These are phyloP conservation scores for Ditylenchus dipsaci DNA, from an alignment of 1,140 invertebrate genomes.

Conservation along the genomic window DNA sequence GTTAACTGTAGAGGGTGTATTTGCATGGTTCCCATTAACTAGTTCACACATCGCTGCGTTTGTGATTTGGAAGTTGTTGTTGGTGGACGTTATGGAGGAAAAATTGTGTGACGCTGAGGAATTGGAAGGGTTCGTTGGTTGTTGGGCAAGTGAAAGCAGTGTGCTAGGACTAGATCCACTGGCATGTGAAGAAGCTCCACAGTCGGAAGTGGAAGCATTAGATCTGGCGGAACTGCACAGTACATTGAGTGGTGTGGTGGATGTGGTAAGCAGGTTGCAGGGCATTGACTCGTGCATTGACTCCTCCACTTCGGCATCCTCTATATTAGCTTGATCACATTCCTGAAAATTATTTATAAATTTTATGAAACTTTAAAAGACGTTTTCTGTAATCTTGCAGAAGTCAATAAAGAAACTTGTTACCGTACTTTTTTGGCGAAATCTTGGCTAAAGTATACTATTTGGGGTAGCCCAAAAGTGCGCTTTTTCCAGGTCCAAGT, in stretches of 20 bases:
- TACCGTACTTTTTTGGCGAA: no score
- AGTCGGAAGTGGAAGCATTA: background rate
- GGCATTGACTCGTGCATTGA: background rate
- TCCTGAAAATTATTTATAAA: slow-evolving; percentile 5
- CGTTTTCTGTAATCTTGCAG: no score
- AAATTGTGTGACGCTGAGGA: background rate
- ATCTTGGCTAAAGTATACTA: no score
- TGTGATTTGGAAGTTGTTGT: no score
- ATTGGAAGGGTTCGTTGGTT: background rate
- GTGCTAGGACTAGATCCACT: background rate
- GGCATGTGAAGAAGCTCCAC: background rate
- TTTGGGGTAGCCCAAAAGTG: no score
- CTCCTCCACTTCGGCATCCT: slow-evolving; percentile 16
- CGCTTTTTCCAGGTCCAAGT: no score
- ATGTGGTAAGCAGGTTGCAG: background rate
- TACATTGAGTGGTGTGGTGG: slow-evolving; percentile 1
- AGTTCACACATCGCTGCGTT: background rate
- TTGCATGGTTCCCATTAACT: no score
- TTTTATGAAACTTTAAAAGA: no score
- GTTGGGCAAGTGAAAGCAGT: background rate
- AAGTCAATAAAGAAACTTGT: no score
- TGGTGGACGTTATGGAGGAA: background rate
- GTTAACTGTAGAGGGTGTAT: background rate
- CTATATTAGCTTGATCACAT: slow-evolving; percentile 18
- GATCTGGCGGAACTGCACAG: background rate